Base-by-base conservation (phyloP, 1,140 invertebrate species). In the Lordiphosa mommai region DNA sequence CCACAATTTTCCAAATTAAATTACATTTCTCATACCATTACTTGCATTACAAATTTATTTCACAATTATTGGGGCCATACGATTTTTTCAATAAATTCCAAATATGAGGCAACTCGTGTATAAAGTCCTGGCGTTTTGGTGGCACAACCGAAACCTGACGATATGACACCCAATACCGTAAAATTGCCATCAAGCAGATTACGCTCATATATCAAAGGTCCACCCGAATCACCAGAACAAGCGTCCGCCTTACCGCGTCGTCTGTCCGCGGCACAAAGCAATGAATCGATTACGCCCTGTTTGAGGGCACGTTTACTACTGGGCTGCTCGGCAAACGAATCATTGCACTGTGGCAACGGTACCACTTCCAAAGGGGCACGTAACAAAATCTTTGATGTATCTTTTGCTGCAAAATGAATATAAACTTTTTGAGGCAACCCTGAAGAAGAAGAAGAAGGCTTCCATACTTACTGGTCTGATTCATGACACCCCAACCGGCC, bases 171-270 rank as follows among this genome's bases (percentile, higher is more conserved):
- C 12, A 90, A 63, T 1, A 87, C 76, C 43, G 46, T 64, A 41
- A 63, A 87, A 5, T 64, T 43, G 7, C 48, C 71, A 4, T 53
- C 56, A 1, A 65, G 40, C 17, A 52, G 50, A 56, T 76, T 44
- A 64, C 87, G 34, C 3, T 90, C 86, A 0, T 84, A 52, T 8
- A 92, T 86, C n/a, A 94, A 71, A 0, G 93, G 92, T 0, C 93
- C 93, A 1, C 94, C 94, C 1, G 92, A 93, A 70, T 94, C 93
- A 1, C 93, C 93, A 33, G 89, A 67, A 49, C 93, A 93, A 0
- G 92, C 92, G 61, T 94, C 93, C 8, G 43, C 92, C 36, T 56
- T 53, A 58, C 68, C 93, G 71, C 70, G 92, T 8, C 16, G 40
- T 1, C 10, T 30, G 7, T 92, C 92, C 0, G 90, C 90, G 0